Evolutionary conservation across 1,140 invertebrate genomes (phyloP), one percentile per base, ranked within the genome.

Genomic region (Magallana gigas): DNA sequence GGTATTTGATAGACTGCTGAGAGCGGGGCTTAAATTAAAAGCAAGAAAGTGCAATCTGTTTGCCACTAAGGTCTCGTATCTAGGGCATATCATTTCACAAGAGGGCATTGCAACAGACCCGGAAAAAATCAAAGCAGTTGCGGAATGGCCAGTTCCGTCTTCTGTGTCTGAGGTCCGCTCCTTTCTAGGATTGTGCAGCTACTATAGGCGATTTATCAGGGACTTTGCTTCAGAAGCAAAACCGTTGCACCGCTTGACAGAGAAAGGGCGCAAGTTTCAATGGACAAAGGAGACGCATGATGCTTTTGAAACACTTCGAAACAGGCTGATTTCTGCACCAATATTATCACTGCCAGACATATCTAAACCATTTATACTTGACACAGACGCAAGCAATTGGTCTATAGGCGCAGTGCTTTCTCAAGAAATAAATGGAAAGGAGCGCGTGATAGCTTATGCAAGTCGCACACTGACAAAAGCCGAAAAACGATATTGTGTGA

Each of bases 341-440:
- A 23, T 23, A 23, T 23, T 23, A 23, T 23, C 23, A 23, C 23
- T 23, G 23, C 23, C 23, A 23, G 23, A 23, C 23, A 23, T 57
- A 16, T 57, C n/a, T 9, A 14, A 68, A 18, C 36, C 48, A 9
- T 92, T 91, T 83, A 88, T 91, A 23, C 14, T 93, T n/a, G 89
- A 92, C 48, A 90, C 88, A 16, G 92, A 92, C 83, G 91, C 88
- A 57, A 88, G 87, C 64, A 87, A 91, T 57, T 8, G 71, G 12
- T 91, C 88, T 12, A 68, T 94, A 11, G 93, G 91, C 23, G 90
- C 90, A 1, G 91, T 92, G 2, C 88, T 94, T 60, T 89, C 88
- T 18, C 94, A 11, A 92, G 93, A 86, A 62, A 81, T 36, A 62
- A 16, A 36, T 36, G 36, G 36, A 36, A 36, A 36, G 36, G 36